A percentile compares a stretch with the other conserved stretches of the same genome.
Evolutionary conservation across 1,140 invertebrate species (phyloP).

Genomic region (Caenorhabditis elegans): WBcel235 BX284603.4:9516001-9516500

Average conservation of each 20-base stretch:
- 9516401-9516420: too few relatives aligned
- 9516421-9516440: too few relatives aligned
- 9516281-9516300: too few relatives aligned
- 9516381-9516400: too few relatives aligned
- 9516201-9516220: not conserved
- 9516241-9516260: not conserved
- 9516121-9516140: not conserved
- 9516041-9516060: not conserved
- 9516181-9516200: not conserved
- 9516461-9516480: too few relatives aligned
- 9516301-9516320: too few relatives aligned
- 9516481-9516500: too few relatives aligned
- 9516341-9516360: too few relatives aligned
- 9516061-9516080: not conserved
- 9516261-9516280: too few relatives aligned
- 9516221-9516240: not conserved
- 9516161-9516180: not conserved
- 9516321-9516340: too few relatives aligned
- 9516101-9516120: not conserved
- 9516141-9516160: not conserved
- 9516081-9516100: not conserved
- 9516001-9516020: not conserved
- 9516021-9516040: not conserved
- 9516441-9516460: too few relatives aligned
- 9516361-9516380: too few relatives aligned